Evolutionary conservation across 2,888 invertebrate genomes (phyloP).

Genomic region (Sepioteuthis lessoniana): DNA sequence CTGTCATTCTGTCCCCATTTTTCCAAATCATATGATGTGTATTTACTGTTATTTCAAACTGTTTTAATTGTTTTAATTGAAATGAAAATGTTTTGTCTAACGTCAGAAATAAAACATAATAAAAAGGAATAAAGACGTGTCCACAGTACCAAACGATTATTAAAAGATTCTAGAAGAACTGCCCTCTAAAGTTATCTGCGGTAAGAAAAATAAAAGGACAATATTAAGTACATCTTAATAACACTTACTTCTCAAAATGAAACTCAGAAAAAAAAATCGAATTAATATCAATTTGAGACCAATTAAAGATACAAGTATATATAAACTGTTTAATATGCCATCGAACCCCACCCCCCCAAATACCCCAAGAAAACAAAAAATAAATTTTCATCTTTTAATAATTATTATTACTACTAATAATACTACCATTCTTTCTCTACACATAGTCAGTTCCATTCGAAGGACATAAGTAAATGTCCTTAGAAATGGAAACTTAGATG

Average conservation of each 20-base stretch:
- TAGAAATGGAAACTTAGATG: background rate
- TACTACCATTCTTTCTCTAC: background rate
- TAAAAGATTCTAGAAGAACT: too few relatives aligned
- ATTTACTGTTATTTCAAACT: background rate
- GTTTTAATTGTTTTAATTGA: background rate
- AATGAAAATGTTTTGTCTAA: background rate
- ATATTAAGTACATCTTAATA: background rate
- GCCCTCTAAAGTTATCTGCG: background rate
- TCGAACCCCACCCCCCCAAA: background rate
- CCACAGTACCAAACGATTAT: background rate
- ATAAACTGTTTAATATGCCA: background rate
- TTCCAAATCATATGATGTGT: background rate
- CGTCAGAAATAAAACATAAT: background rate
- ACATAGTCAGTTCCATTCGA: background rate
- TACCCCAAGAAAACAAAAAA: too few relatives aligned
- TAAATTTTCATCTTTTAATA: background rate
- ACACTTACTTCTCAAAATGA: background rate
- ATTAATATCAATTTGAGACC: background rate
- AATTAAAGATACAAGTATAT: background rate
- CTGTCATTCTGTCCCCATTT: background rate
- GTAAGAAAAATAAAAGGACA: background rate
- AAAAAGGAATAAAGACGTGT: background rate
- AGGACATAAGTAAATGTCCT: background rate
- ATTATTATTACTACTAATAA: background rate
- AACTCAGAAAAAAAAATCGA: background rate